Conservation (phyloP, 2,113 vertebrate species). For the Ovibos moschatus region DNA sequence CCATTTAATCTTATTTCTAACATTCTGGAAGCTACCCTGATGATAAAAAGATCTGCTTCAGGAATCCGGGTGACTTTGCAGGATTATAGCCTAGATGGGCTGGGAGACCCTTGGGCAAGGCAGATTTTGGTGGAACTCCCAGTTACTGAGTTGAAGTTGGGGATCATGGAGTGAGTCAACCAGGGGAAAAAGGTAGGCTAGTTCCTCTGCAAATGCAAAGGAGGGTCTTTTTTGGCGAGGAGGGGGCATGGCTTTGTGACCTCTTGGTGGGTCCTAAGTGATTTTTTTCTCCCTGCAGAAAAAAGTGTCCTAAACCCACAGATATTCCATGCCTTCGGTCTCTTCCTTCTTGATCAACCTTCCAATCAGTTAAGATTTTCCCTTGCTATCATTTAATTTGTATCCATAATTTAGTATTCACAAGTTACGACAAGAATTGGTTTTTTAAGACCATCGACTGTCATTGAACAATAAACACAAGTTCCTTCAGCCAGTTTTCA, state of each 20-base stretch:
- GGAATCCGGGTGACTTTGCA: background rate
- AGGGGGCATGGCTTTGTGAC: background rate
- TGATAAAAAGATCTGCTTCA: slow-evolving; percentile 34
- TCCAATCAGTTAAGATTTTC: background rate
- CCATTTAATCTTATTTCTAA: slow-evolving; percentile 52
- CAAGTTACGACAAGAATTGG: background rate
- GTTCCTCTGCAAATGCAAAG: background rate
- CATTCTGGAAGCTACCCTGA: background rate
- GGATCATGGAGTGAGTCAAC: background rate
- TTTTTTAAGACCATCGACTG: background rate
- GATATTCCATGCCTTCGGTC: background rate
- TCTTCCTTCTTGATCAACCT: background rate
- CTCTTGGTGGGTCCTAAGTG: background rate
- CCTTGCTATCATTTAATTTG: slow-evolving; percentile 1
- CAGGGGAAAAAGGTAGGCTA: background rate
- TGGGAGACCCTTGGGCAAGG: background rate
- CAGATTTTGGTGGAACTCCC: background rate
- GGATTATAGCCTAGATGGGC: background rate
- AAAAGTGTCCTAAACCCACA: background rate
- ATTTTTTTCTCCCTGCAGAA: background rate
- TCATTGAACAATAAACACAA: background rate
- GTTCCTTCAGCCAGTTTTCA: background rate
- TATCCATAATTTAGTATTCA: background rate
- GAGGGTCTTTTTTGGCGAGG: background rate
- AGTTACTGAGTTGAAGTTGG: background rate